Conservation (phyloP, 64 coral and sea anemone species). For the Montipora sp. region DNA sequence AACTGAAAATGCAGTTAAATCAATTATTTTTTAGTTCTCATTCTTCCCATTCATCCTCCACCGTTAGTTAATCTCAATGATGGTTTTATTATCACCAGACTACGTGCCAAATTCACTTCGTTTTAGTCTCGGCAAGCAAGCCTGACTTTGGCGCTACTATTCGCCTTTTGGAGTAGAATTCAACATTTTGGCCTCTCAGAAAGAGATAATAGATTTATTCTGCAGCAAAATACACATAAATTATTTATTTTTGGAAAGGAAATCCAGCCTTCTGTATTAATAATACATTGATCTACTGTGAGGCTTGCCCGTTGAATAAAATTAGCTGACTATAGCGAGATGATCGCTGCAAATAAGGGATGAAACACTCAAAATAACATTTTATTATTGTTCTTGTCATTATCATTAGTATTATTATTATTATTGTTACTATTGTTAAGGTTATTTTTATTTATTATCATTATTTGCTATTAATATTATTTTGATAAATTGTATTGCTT, state of each 20-base stretch:
- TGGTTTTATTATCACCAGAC: not conserved
- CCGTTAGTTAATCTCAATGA: not conserved
- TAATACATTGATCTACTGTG: conserved; percentile 26
- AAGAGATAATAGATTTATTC: conserved; percentile 48
- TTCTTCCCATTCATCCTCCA: too few relatives aligned
- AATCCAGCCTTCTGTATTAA: conserved; percentile 34
- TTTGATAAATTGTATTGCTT: too few relatives aligned
- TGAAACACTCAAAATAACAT: too few relatives aligned
- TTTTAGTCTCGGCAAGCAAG: not conserved
- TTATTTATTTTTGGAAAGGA: conserved; percentile 42
- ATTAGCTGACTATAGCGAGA: not conserved
- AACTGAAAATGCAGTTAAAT: conserved; percentile 8
- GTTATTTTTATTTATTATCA: too few relatives aligned
- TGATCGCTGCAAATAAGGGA: too few relatives aligned
- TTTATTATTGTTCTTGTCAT: too few relatives aligned
- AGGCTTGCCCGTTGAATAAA: conserved; percentile 19
- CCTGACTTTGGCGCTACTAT: not conserved
- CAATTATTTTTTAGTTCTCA: not conserved
- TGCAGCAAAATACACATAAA: conserved; percentile 39
- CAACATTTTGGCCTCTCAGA: conserved; percentile 18
- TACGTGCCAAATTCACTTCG: not conserved
- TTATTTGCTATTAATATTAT: too few relatives aligned
- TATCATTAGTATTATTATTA: too few relatives aligned
- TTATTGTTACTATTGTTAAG: too few relatives aligned
- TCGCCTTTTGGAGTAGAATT: not conserved